Evolutionary conservation across 2,113 vertebrate species (phyloP).

Genomic region (Python bivittatus): DNA sequence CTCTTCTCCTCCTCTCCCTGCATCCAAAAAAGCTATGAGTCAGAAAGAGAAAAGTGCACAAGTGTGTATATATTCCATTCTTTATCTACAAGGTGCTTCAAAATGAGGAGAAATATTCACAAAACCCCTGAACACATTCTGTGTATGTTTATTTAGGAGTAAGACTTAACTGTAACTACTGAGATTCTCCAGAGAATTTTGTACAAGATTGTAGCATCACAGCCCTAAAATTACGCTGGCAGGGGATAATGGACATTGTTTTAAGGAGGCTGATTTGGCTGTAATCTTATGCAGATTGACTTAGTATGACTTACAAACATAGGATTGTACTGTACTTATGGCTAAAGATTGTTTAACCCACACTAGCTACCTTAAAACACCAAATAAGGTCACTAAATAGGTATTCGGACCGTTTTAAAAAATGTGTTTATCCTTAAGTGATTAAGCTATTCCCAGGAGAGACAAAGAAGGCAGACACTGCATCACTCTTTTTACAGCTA

Average conservation of each 20-base stretch:
- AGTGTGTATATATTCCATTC: too few species aligned
- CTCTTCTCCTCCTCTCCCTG: neutral
- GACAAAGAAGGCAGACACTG: neutral
- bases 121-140: neutral
- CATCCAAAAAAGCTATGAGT: neutral
- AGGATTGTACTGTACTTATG: neutral
- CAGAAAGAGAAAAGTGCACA: too few species aligned
- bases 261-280: neutral
- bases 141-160: neutral
- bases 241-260: neutral
- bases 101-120: neutral
- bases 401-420: neutral
- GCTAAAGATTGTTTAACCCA: neutral
- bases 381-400: neutral
- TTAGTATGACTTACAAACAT: neutral
- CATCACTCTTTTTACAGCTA: slow-evolving; percentile 14
- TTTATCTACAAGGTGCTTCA: too few species aligned
- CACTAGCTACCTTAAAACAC: neutral
- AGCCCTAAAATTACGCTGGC: neutral
- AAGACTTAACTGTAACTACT: neutral
- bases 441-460: neutral
- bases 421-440: neutral
- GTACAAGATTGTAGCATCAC: neutral
- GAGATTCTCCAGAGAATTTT: neutral
- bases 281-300: neutral